Evolutionary conservation across 2,113 vertebrate genomes (phyloP), one percentile per base, ranked within the genome.

Genomic region (Nothoprocta perdicaria): DNA sequence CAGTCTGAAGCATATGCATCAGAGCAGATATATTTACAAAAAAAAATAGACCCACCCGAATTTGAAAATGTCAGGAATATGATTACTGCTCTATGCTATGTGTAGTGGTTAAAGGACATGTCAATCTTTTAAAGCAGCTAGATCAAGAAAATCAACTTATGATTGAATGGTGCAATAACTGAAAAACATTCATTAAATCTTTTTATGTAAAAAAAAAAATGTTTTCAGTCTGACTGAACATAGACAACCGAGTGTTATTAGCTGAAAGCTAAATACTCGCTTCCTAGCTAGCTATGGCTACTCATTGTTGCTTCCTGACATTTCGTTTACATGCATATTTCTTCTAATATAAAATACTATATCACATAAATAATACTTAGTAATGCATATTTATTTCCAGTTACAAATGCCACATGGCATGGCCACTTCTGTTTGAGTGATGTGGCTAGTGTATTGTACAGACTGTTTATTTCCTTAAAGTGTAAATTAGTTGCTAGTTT

Each of bases 171-270:
- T 1, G 4, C 87, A 88, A 88, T 94, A 74, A 85, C 5, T 72
- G 68, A 52, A 95, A 92, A 96, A 95, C 76, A 53, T 81, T 95
- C 91, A 97, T 96, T 96, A 85, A 61, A 86, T 89, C 93, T 96
- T 93, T 78, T 23, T 65, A 9, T 81, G 24, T 93, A 89, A 71
- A 95, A 91, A 73, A 73, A 46, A 55, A 69, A 45, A 45, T 2
- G 40, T 88, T 91, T 96, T 92, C 38, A 50, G 31, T 74, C 82
- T 86, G n/a, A 88, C 18, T 94, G 60, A 94, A 75, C 40, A 57
- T 90, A 31, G 38, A 48, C n/a, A 89, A 52, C 62, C 68, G 19
- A 58, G 48, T 55, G 17, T 83, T 94, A 43, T 72, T 77, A 53
- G 35, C 72, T 90, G 33, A 75, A 88, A 93, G 63, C 24, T 62